Evolutionary conservation across 2,113 vertebrate species (phyloP).

Genomic region (Gavia stellata): DNA sequence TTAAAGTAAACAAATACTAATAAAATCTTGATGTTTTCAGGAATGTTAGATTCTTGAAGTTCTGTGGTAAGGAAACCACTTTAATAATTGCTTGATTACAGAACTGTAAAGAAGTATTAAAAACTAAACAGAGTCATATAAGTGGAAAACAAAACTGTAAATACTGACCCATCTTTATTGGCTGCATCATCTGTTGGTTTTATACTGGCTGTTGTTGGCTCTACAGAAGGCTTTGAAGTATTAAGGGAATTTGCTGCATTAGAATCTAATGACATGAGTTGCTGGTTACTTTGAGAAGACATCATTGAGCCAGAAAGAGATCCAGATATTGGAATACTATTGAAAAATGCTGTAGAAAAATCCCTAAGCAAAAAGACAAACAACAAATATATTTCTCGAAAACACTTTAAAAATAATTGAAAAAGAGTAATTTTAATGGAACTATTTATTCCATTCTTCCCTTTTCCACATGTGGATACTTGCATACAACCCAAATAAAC

Average conservation of each 20-base stretch:
- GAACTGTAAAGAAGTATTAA: neutral
- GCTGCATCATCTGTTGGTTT: conserved; percentile 81
- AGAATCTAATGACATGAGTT: conserved; percentile 87
- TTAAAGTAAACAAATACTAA: neutral
- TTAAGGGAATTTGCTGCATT: conserved; percentile 80
- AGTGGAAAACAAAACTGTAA: neutral
- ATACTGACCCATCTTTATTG: conserved; percentile 84
- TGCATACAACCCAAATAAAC: neutral
- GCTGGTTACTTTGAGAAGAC: conserved; percentile 86
- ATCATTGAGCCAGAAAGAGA: conserved; percentile 86
- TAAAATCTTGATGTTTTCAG: neutral
- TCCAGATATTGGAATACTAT: conserved; percentile 91
- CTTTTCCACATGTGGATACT: neutral
- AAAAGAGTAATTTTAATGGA: neutral
- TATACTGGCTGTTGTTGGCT: conserved; percentile 72
- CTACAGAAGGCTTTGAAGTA: conserved; percentile 77
- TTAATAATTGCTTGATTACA: neutral
- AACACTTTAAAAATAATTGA: neutral
- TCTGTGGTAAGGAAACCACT: neutral
- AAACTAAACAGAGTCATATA: neutral
- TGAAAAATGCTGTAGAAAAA: conserved; percentile 97
- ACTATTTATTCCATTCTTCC: neutral
- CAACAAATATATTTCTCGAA: neutral
- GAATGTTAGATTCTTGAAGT: neutral
- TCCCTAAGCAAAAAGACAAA: conserved; percentile 76